Evolutionary conservation across 2,797 vertebrate species (phyloP).

Genomic region (Rhabdomys pumilio): DNA sequence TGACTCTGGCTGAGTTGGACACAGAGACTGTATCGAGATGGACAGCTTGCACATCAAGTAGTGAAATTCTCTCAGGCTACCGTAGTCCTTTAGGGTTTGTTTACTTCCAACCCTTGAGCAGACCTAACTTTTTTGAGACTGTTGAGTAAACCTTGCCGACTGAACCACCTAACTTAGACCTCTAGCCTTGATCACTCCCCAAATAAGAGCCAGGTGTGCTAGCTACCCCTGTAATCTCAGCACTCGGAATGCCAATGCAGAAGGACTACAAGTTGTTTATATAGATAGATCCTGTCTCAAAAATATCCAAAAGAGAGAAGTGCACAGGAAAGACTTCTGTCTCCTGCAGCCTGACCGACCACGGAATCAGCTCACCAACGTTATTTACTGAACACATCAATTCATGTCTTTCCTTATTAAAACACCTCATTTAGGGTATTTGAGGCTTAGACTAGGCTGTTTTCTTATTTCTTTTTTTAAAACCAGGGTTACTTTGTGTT

Average conservation of each 20-base stretch:
- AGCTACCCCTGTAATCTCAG: background rate
- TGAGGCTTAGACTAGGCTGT: background rate
- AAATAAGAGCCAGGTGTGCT: background rate
- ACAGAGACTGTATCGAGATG: background rate
- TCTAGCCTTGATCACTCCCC: background rate
- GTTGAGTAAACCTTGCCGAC: background rate
- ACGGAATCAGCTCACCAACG: background rate
- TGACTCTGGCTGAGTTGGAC: background rate
- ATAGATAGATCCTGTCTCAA: background rate
- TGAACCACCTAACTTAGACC: background rate
- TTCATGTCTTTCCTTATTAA: background rate
- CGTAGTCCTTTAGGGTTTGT: background rate
- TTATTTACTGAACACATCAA: background rate
- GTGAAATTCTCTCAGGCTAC: background rate
- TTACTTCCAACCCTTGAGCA: background rate
- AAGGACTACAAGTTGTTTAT: background rate
- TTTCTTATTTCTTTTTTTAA: background rate
- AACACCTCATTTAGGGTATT: background rate
- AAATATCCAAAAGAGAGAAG: background rate
- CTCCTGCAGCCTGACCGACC: background rate
- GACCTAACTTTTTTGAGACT: background rate
- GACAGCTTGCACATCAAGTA: background rate
- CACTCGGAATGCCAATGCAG: background rate
- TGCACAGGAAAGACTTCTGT: background rate
- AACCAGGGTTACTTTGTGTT: background rate